A percentile compares a stretch with the other conserved stretches of the same genome.
Evolutionary conservation across 2,888 invertebrate species (phyloP).

Genomic region (Steinernema scapterisci): DNA sequence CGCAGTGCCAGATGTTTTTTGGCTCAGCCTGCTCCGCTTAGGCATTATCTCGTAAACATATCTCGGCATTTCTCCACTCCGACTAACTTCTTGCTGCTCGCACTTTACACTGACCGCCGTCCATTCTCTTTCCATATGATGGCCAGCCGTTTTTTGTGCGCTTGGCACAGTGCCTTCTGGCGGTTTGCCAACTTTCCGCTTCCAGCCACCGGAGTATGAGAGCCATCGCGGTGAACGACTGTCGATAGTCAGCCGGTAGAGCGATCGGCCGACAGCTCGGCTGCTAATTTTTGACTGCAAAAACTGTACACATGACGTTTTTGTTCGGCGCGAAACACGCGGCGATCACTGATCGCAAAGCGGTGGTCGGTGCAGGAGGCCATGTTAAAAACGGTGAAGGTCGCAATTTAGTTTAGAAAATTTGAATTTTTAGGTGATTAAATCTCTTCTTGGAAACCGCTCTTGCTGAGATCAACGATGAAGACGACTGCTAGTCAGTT

Average conservation of each 20-base stretch:
- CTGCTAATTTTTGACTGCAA: slow-evolving; percentile 11
- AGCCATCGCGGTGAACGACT: not conserved
- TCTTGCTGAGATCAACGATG: too few relatives aligned
- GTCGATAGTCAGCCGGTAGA: not conserved
- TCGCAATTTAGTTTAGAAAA: not conserved
- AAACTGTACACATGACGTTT: slow-evolving; percentile 28
- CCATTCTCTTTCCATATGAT: slow-evolving; percentile 8
- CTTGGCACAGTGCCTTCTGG: slow-evolving; percentile 29
- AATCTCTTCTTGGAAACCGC: not conserved
- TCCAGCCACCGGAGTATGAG: not conserved
- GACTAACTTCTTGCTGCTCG: not conserved
- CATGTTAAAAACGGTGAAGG: not conserved
- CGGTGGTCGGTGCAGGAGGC: slow-evolving; percentile 8
- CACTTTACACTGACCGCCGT: slow-evolving; percentile 9
- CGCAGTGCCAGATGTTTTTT: not conserved
- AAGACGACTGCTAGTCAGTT: too few relatives aligned
- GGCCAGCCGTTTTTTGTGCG: slow-evolving; percentile 19
- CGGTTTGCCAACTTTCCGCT: not conserved
- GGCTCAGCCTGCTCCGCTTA: not conserved
- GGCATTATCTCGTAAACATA: slow-evolving; percentile 27
- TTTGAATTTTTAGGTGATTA: slow-evolving; percentile 12
- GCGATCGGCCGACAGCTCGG: not conserved
- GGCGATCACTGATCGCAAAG: slow-evolving; percentile 12
- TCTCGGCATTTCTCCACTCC: slow-evolving; percentile 4
- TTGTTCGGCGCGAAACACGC: slow-evolving; percentile 6